Evolutionary conservation across 2,113 vertebrate species (phyloP).

Genomic region (Rhagologus leucostigma): DNA sequence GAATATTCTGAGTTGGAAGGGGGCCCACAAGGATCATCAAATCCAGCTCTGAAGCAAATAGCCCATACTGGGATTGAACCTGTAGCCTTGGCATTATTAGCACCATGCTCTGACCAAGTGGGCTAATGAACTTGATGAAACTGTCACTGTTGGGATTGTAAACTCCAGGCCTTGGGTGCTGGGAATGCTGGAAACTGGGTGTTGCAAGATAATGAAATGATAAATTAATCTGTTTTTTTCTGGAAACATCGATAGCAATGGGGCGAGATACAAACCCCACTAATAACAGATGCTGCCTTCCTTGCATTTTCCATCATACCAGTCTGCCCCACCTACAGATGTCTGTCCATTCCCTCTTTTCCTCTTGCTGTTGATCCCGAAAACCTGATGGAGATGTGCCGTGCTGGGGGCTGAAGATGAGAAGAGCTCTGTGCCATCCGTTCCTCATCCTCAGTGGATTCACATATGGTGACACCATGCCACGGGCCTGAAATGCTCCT

Average conservation of each 20-base stretch:
- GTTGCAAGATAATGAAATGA: neutral
- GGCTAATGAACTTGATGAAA: neutral
- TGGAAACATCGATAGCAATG: neutral
- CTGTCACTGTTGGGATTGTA: neutral
- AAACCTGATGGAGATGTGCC: neutral
- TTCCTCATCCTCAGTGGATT: neutral
- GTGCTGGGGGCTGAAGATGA: neutral
- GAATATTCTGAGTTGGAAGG: neutral
- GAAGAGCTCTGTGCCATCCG: neutral
- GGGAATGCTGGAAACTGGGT: neutral
- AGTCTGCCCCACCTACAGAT: neutral
- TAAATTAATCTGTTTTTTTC: neutral
- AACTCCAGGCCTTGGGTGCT: neutral
- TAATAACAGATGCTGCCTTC: neutral
- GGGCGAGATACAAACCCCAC: neutral
- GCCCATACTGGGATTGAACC: neutral
- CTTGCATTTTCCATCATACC: neutral
- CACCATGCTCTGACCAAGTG: neutral
- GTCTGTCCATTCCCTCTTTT: neutral
- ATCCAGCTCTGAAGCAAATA: neutral
- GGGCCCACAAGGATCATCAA: neutral
- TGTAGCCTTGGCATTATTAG: neutral
- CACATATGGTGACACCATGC: neutral
- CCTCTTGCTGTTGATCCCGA: neutral
- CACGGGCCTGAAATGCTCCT: neutral